Conservation (phyloP, 2,888 invertebrate species). For the Brachylomia viminalis region DNA sequence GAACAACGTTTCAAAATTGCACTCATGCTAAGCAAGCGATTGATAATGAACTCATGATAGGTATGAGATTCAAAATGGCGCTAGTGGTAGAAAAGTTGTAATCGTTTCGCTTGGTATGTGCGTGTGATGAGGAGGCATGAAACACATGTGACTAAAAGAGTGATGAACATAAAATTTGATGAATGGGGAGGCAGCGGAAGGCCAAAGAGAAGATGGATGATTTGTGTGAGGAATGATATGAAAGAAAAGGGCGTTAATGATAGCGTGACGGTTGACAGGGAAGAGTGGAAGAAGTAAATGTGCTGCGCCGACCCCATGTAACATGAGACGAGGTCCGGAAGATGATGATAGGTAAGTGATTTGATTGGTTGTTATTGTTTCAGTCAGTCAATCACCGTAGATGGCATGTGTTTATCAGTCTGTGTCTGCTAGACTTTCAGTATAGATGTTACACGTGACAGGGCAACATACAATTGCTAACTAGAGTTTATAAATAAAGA, state of each 20-base stretch:
- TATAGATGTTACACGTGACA: neutral
- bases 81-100: neutral
- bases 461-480: too few species aligned
- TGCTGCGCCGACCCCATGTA: neutral
- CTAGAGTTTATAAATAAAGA: too few species aligned
- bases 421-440: neutral
- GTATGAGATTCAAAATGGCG: neutral
- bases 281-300: too few species aligned
- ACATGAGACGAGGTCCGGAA: neutral
- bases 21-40: too few species aligned
- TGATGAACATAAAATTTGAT: neutral
- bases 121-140: neutral
- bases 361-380: neutral
- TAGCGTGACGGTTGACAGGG: too few species aligned
- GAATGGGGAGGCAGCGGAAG: neutral
- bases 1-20: neutral
- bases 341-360: neutral
- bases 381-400: neutral
- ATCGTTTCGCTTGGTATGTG: neutral
- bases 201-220: neutral
- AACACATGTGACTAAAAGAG: too few species aligned
- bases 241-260: too few species aligned
- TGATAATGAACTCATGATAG: neutral
- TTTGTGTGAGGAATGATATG: neutral
- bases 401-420: too few species aligned